Evolutionary conservation across 2,888 invertebrate species (phyloP).

Genomic region (Thymelicus acteon): DNA sequence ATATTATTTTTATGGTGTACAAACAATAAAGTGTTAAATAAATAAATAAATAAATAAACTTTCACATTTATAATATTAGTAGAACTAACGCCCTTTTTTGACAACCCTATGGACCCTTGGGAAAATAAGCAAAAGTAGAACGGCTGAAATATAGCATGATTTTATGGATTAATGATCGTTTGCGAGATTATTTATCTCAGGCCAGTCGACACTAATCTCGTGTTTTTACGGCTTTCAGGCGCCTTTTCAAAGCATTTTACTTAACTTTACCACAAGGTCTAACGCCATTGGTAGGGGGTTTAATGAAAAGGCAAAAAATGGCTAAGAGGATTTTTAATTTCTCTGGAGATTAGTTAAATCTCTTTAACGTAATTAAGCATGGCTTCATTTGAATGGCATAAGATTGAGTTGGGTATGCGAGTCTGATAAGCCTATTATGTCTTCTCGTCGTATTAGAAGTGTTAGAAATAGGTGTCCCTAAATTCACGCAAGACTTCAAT

Average conservation of each 20-base stretch:
- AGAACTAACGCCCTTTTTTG: background rate
- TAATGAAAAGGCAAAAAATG: constrained; percentile 4
- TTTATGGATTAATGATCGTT: constrained; percentile 19
- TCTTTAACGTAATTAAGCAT: background rate
- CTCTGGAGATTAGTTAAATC: background rate
- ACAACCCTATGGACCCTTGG: background rate
- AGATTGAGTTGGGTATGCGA: background rate
- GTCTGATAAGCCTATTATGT: no score
- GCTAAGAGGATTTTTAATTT: constrained; percentile 6
- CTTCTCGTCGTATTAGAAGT: no score
- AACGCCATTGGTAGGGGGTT: background rate
- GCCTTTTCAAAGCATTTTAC: constrained; percentile 1
- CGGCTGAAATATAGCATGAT: constrained; percentile 20
- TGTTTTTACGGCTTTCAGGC: constrained; percentile 12
- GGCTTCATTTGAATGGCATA: background rate
- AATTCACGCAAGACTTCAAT: no score
- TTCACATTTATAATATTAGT: no score
- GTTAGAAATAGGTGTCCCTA: no score
- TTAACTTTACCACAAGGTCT: background rate
- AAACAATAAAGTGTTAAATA: no score
- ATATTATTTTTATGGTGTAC: no score
- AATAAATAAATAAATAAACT: no score
- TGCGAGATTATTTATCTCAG: constrained; percentile 12
- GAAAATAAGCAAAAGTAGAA: background rate
- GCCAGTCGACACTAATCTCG: constrained; percentile 10